Evolutionary conservation across 1,140 invertebrate species (phyloP), one percentile per base, ranked within the genome.

Genomic region (Drosophila micromelanica): DNA sequence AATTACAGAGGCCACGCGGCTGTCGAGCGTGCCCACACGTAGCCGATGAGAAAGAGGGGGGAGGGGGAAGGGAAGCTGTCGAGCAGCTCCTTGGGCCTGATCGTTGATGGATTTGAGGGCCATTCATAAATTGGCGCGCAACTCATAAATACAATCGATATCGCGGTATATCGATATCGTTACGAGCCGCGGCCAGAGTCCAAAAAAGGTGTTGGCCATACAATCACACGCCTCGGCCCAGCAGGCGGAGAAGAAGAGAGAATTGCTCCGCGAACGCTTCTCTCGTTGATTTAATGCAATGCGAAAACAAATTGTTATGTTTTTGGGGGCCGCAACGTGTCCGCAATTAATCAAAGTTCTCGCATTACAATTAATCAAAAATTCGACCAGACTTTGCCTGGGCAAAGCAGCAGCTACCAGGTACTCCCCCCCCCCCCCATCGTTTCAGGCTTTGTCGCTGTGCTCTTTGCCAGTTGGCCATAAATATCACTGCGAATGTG

Each of bases 301-400:
- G 78, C 78, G 78, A 87, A 82, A 87, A 87, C 82, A 87, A 89
- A 87, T 87, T 87, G 84, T 87, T 87, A 89, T 89, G 76, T 78
- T 67, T 48, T 45, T 78, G 40, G 65, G 52, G 30, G 61, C 74
- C 61, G 74, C 77, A 72, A 76, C 75, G 51, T 69, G 71, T 68
- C 72, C 72, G 82, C 82, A 87, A 87, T 87, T 87, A 87, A 87
- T 87, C 82, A 87, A 87, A 87, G 82, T 70, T 87, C 72, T 78
- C 78, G 82, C 72, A 87, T 87, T 86, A 89, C 82, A 86, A 86
- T 86, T 86, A 86, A 86, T 86, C 82, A 86, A 86, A 87, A 82
- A 78, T 78, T 17, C 43, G 62, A 37, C 32, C 54, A 49, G 35
- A 8, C 13, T 11, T 35, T 52, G 51, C 20, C 52, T 15, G 11